Evolutionary conservation across 2,113 vertebrate genomes (phyloP), one percentile per base, ranked within the genome.

Genomic region (Ginglymostoma cirratum): DNA sequence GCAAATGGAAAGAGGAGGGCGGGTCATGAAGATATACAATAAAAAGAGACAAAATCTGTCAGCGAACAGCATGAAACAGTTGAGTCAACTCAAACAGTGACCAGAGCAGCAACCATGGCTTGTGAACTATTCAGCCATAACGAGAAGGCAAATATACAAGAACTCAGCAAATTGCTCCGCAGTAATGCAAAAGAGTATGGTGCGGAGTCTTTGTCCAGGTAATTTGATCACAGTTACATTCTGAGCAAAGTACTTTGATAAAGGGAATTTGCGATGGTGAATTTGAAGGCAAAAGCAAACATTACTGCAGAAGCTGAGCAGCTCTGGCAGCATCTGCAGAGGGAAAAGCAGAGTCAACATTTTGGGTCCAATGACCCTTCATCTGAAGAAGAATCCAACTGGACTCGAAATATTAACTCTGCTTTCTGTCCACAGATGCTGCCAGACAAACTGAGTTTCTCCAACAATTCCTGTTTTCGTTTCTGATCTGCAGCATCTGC

Each of bases 161-260:
- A 34, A 0, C 0, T 93, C 0, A 6, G 14, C 15, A 5, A 15
- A 1, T 1, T 0, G 0, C 17, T 93, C 55, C 1, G 0, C 0
- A 0, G 4, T 3, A 96, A 97, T 67, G n/a, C 96, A 0, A 97
- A 98, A 0, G 67, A 70, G 55, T 96, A 97, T 0, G 98, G 98
- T 96, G 96, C 96, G 0, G 97, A 98, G 83, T 93, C 97, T 2
- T 96, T 98, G 97, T 97, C 97, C 96, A 98, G 98, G 98, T 98
- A 96, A 97, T 93, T 48, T 17, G 2, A 27, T 89, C 17, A n/a
- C 14, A 92, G 6, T 34, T 61, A n/a, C 14, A 38, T 55, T 61
- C 30, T 65, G 15, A 34, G n/a, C 2, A 65, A 61, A n/a, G 55
- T 15, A 61, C 3, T 67, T 93, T 66, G 55, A 61, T 15, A 65